Base-by-base conservation (phyloP, 1,140 invertebrate species). In the Drosophila arizonae region DNA sequence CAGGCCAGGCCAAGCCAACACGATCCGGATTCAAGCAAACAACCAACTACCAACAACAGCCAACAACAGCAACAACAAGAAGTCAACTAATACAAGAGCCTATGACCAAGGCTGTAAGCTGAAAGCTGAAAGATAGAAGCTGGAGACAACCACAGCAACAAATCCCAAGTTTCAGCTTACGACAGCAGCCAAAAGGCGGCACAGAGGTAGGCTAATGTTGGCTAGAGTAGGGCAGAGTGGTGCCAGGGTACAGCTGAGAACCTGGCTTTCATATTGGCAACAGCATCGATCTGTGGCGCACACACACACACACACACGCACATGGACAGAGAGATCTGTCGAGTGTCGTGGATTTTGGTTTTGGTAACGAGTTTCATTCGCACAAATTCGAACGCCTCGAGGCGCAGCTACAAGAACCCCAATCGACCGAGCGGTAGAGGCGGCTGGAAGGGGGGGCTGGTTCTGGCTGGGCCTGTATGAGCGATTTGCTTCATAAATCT, bases 401-500 rank as follows among this genome's bases (percentile, higher is more conserved):
- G 76, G 70, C 64, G 52, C 26, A 62, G 41, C n/a, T 17, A 17
- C 43, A 46, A 46, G 43, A 39, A 61, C 30, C 26, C 36, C 26
- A 43, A 51, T 46, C 43, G 24, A 28, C 9, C 0, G 46, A 21
- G 48, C 21, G 46, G 24, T 4, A 15, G 0, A 28, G 6, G 6
- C 13, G 26, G n/a, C 2, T 2, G 26, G 1, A 36, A 24, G 17
- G 33, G 9, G 28, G 24, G 45, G 24, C 6, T 39, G 41, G 21
- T 28, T 21, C 48, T 43, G 51, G 52, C 43, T 8, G 43, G 17
- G 43, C 15, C 43, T 46, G 43, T 46, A 46, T 61, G 57, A 64
- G 41, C 64, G 69, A 81, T 88, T 81, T 88, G 85, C 77, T 88
- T 77, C 85, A 88, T 88, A 88, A 88, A 88, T 88, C 84, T 88